Percentiles rank a stretch among this genome's conserved stretches.
phyloP scores from a whole-genome alignment of 2,113 vertebrate genomes.

The Bubalus kerabau region DNA sequence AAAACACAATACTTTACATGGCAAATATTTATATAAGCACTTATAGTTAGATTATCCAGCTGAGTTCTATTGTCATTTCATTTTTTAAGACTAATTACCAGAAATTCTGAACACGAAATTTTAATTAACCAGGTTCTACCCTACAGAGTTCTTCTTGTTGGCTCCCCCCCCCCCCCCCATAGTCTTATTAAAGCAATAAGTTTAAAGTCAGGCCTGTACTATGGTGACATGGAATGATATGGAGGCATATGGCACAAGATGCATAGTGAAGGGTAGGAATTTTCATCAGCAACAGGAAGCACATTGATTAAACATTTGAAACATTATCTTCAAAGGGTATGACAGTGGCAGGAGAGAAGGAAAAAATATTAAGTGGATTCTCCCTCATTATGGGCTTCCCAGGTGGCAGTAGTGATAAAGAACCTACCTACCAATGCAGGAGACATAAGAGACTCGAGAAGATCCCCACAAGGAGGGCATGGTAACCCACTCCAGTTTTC shows the following conservation, averaged over 20 bases:
- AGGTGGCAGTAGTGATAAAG: background rate
- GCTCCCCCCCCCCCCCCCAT: too few relatives aligned
- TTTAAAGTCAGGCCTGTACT: background rate
- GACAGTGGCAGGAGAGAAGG: background rate
- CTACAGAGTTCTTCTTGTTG: background rate
- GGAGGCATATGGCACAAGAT: background rate
- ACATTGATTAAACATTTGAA: slow-evolving; percentile 4
- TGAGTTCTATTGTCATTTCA: background rate
- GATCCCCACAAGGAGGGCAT: background rate
- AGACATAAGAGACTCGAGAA: background rate
- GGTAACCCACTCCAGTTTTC: background rate
- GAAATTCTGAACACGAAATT: slow-evolving; percentile 4
- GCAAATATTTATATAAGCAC: background rate
- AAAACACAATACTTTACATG: background rate
- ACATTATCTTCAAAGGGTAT: background rate
- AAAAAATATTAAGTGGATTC: background rate
- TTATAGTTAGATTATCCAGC: background rate
- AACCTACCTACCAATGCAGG: background rate
- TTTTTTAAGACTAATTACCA: background rate
- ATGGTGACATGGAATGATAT: background rate
- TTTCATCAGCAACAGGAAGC: background rate
- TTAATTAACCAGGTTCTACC: background rate
- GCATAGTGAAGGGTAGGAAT: background rate
- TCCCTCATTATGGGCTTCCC: background rate
- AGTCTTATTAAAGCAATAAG: background rate